Conservation (phyloP, 2,113 vertebrate species). For the Hiodon alosoides region DNA sequence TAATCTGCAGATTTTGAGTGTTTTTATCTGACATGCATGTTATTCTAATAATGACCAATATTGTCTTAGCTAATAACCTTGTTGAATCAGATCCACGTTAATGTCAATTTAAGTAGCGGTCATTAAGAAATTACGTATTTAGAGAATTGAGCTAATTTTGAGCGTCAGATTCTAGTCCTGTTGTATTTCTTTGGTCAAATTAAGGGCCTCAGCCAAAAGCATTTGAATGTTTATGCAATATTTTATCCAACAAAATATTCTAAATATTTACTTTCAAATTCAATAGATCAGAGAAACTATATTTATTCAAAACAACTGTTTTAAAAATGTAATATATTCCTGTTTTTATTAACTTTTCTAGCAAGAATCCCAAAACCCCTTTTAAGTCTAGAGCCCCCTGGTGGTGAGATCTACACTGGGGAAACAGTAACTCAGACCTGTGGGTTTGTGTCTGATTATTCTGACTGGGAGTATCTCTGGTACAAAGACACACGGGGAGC, state of each 20-base stretch:
- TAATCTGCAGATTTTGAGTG: too few relatives aligned
- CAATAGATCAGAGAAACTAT: too few relatives aligned
- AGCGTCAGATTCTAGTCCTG: too few relatives aligned
- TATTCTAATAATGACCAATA: too few relatives aligned
- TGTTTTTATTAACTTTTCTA: background rate
- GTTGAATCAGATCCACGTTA: too few relatives aligned
- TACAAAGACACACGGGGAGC: background rate
- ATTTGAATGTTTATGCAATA: background rate
- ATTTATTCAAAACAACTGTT: background rate
- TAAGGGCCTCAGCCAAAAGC: too few relatives aligned
- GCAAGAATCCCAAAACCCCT: background rate
- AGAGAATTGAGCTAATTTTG: too few relatives aligned
- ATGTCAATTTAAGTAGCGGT: too few relatives aligned
- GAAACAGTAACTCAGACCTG: background rate
- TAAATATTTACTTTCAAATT: background rate
- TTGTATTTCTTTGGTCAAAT: too few relatives aligned
- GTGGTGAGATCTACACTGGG: background rate
- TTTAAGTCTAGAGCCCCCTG: background rate
- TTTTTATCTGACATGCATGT: too few relatives aligned
- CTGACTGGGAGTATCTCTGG: conserved; percentile 1
- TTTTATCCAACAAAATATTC: background rate
- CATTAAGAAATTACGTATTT: too few relatives aligned
- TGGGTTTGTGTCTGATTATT: background rate
- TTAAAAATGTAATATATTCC: background rate
- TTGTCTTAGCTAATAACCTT: too few relatives aligned